Evolutionary conservation across 2,113 vertebrate species (phyloP).

Genomic region (Scomber scombrus): DNA sequence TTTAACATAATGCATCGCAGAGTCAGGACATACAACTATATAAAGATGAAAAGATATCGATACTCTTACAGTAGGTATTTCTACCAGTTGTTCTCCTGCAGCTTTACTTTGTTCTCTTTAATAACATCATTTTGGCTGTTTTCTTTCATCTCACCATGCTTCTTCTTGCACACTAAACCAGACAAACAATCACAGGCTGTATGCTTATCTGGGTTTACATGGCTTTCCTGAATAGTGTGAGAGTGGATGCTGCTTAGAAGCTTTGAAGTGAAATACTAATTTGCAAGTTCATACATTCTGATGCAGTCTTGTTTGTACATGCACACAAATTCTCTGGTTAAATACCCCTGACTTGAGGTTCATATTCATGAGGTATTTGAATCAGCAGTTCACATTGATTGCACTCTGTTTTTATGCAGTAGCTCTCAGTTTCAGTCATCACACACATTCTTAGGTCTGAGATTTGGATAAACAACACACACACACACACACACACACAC

Average conservation of each 20-base stretch:
- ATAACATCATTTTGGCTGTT: slow-evolving; percentile 9
- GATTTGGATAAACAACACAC: not conserved
- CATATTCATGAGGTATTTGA: slow-evolving; percentile 7
- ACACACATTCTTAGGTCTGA: not conserved
- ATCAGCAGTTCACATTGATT: slow-evolving; percentile 15
- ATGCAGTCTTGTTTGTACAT: slow-evolving; percentile 15
- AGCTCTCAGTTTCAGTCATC: slow-evolving; percentile 1
- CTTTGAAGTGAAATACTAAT: not conserved
- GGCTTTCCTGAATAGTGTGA: slow-evolving; percentile 15
- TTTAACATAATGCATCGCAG: slow-evolving; percentile 63
- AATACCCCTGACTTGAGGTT: not conserved
- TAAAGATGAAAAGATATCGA: slow-evolving; percentile 65
- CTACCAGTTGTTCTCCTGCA: slow-evolving; percentile 8
- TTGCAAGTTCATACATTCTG: slow-evolving; percentile 11
- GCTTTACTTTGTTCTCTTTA: not conserved
- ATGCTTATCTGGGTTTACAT: slow-evolving; percentile 20
- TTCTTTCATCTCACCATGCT: not conserved
- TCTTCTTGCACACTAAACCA: slow-evolving; percentile 12
- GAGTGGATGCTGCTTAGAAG: not conserved
- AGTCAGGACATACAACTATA: slow-evolving; percentile 65
- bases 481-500: slow-evolving; percentile 6
- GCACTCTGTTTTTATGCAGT: slow-evolving; percentile 12
- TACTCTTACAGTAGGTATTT: slow-evolving; percentile 74
- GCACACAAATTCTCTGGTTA: slow-evolving; percentile 9
- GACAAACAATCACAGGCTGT: not conserved